Evolutionary conservation across 2,797 vertebrate genomes (phyloP).

Genomic region (Onychomys arenicola): DNA sequence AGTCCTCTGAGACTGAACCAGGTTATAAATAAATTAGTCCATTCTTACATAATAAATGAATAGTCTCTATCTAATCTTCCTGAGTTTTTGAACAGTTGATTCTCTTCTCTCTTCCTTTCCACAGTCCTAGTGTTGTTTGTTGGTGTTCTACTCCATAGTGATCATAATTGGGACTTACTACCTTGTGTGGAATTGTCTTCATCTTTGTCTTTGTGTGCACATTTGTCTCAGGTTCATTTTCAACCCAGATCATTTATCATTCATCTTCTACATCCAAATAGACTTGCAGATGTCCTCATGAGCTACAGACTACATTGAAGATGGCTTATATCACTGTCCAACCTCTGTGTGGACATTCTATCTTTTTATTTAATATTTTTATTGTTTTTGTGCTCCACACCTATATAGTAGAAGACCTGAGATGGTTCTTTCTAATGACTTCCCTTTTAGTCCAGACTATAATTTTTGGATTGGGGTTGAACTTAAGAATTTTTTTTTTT

Average conservation of each 20-base stretch:
- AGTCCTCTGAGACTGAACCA: constrained; percentile 42
- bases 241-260: constrained; percentile 42
- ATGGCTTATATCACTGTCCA: constrained; percentile 41
- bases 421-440: not conserved
- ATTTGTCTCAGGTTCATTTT: constrained; percentile 67
- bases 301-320: constrained; percentile 49
- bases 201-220: constrained; percentile 41
- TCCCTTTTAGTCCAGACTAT: not conserved
- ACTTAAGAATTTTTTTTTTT: constrained; percentile 34
- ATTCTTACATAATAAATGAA: constrained; percentile 54
- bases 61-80: constrained; percentile 36
- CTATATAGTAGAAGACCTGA: not conserved
- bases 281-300: constrained; percentile 51
- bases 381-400: not conserved
- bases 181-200: not conserved
- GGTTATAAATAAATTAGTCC: constrained; percentile 66
- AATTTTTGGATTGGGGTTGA: constrained; percentile 25
- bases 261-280: constrained; percentile 46
- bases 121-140: not conserved
- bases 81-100: constrained; percentile 13
- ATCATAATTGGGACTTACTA: constrained; percentile 47
- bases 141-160: constrained; percentile 35
- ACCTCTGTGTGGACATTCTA: not conserved
- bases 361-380: not conserved
- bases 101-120: constrained; percentile 5